phyloP scores from a whole-genome alignment of 2,888 invertebrate species.

The Gortyna flavago region DNA sequence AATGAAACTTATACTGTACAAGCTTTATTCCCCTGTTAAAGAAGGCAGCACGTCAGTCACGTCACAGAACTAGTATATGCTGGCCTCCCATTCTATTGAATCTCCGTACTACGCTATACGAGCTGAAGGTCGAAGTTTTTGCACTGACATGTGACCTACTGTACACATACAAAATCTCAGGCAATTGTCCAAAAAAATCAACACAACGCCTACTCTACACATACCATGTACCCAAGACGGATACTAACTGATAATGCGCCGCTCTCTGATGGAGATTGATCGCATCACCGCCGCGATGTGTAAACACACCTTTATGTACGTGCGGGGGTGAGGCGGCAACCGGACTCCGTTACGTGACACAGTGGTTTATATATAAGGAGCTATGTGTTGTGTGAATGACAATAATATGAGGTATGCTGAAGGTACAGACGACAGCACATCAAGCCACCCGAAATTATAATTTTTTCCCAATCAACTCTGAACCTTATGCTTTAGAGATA shows the following conservation, averaged over 20 bases:
- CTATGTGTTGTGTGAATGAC: background rate
- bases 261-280: constrained; percentile 88
- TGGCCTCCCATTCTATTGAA: background rate
- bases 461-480: too few species aligned
- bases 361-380: constrained; percentile 26
- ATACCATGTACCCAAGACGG: constrained; percentile 73
- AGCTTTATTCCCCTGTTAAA: background rate
- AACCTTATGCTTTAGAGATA: too few species aligned
- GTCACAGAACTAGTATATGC: background rate
- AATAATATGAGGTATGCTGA: background rate
- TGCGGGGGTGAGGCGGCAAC: constrained; percentile 67
- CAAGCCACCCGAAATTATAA: too few species aligned
- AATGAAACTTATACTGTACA: background rate
- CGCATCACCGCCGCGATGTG: constrained; percentile 73
- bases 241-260: constrained; percentile 83
- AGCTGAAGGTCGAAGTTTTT: background rate
- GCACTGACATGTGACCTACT: background rate
- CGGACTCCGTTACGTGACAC: constrained; percentile 80
- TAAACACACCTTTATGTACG: constrained; percentile 84
- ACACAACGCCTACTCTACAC: constrained; percentile 67
- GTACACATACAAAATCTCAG: background rate
- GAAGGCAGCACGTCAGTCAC: background rate
- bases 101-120: background rate
- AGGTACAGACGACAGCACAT: too few species aligned
- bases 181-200: background rate